Conservation (phyloP, 2,888 invertebrate genomes). For the Parthenolecanium corni region DNA sequence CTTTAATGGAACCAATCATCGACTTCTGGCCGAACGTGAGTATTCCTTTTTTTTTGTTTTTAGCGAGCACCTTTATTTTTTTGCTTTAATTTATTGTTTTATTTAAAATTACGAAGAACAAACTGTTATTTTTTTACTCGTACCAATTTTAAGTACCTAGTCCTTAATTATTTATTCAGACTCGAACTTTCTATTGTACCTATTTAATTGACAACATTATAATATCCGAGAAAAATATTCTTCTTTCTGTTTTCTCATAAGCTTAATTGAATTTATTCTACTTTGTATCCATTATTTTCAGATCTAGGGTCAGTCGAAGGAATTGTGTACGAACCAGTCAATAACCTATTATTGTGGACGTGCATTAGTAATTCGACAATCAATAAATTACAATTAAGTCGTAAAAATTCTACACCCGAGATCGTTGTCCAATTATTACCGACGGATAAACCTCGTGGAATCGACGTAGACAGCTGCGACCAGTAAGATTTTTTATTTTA, state of each 20-base stretch:
- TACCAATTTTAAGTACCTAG: too few relatives aligned
- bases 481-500: conserved; percentile 37
- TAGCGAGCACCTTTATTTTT: too few relatives aligned
- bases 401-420: conserved; percentile 40
- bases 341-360: conserved; percentile 71
- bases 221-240: too few relatives aligned
- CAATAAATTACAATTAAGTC: conserved; percentile 45
- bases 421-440: conserved; percentile 49
- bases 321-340: conserved; percentile 59
- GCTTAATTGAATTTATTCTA: too few relatives aligned
- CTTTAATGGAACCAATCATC: conserved; percentile 66
- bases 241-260: not conserved
- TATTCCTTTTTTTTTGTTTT: conserved; percentile 30
- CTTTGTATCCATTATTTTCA: conserved; percentile 35
- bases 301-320: conserved; percentile 81
- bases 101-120: too few relatives aligned
- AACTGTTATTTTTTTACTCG: too few relatives aligned
- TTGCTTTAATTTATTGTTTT: too few relatives aligned
- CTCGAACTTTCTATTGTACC: too few relatives aligned
- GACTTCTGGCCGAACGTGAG: conserved; percentile 56
- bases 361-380: conserved; percentile 68
- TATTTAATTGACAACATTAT: too few relatives aligned
- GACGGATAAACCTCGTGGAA: conserved; percentile 66
- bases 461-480: conserved; percentile 73
- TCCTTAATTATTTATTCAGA: too few relatives aligned